Percentiles rank a stretch among this genome's conserved stretches.
Conservation (phyloP, 2,797 vertebrate species). For the Novumbra hubbsi region DNA sequence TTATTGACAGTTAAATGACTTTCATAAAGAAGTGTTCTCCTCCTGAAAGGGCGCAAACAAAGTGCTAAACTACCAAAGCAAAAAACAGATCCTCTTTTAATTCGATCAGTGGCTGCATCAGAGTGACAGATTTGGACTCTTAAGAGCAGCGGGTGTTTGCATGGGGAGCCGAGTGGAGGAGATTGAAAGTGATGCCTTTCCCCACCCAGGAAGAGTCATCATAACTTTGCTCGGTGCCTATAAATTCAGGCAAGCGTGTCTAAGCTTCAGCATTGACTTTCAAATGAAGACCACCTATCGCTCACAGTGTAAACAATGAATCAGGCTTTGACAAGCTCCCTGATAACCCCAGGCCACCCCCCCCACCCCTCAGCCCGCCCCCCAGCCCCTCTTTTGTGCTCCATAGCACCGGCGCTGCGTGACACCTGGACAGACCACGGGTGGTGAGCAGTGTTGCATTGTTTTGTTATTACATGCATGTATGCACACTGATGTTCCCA, state of each 20-base stretch:
- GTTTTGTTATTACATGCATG: neutral
- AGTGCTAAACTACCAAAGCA: neutral
- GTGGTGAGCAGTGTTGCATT: neutral
- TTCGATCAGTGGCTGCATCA: neutral
- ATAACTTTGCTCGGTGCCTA: conserved; percentile 59
- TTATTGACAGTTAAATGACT: neutral
- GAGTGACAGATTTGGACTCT: neutral
- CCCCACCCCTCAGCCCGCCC: conserved; percentile 15
- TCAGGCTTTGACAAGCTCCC: conserved; percentile 62
- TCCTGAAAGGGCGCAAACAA: neutral
- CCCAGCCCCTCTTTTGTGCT: conserved; percentile 25
- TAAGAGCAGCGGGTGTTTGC: neutral
- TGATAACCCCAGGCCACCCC: conserved; percentile 9
- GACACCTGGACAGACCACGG: neutral
- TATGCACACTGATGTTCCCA: neutral
- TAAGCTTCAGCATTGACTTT: conserved; percentile 71
- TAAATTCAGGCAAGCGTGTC: conserved; percentile 60
- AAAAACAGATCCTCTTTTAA: neutral
- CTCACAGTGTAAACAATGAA: conserved; percentile 64
- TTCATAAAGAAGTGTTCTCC: neutral
- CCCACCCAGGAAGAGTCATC: conserved; percentile 51
- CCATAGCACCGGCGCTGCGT: neutral
- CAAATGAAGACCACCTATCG: conserved; percentile 71
- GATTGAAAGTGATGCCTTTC: neutral
- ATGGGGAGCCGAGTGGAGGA: neutral